Conservation (phyloP, 2,797 vertebrate species). For the Mycteria americana region DNA sequence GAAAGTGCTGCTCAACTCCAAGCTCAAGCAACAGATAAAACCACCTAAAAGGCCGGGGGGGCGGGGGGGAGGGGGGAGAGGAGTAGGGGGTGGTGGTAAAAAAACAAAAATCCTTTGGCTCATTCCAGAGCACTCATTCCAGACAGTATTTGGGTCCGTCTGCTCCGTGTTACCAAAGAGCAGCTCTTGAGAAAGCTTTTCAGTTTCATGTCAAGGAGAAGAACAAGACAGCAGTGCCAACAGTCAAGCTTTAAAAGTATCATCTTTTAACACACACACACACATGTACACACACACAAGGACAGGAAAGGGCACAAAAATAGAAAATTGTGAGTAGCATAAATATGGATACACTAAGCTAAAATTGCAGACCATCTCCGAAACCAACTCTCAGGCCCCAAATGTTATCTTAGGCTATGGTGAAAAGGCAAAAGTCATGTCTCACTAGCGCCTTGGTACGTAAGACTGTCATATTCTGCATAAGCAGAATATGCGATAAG, state of each 20-base stretch:
- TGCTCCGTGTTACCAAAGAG: not conserved
- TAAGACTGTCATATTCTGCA: not conserved
- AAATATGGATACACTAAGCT: not conserved
- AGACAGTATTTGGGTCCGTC: not conserved
- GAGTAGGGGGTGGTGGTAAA: not conserved
- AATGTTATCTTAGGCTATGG: not conserved
- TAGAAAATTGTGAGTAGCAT: not conserved
- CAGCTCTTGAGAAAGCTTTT: not conserved
- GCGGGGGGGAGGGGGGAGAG: no score
- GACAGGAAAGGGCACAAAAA: not conserved
- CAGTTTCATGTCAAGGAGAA: not conserved
- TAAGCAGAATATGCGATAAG: not conserved
- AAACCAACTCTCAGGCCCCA: not conserved
- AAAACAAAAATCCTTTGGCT: not conserved
- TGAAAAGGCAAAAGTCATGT: not conserved
- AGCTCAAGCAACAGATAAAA: not conserved
- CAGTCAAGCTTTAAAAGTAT: not conserved
- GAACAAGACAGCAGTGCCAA: not conserved
- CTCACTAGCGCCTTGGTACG: not conserved
- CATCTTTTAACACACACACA: not conserved
- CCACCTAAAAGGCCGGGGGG: fast-evolving
- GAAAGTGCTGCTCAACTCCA: not conserved
- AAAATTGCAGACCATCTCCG: not conserved
- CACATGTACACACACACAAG: not conserved
- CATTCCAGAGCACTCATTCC: not conserved